These are phyloP conservation scores for Tetramorium parvispinum DNA, from an alignment of 1,140 invertebrate species.

Conservation along the genomic window DNA sequence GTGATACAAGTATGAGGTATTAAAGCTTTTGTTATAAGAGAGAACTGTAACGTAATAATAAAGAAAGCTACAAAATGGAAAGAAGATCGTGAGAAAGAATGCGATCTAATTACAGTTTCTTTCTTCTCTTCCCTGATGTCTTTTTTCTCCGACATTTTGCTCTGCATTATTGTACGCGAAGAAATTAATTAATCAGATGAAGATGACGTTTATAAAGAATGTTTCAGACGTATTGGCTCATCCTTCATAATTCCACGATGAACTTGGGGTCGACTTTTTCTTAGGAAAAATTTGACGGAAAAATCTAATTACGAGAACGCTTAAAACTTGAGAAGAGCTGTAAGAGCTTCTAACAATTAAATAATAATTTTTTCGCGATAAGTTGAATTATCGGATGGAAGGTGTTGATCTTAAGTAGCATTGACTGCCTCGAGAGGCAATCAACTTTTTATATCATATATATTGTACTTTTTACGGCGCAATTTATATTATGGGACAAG, in stretches of 20 bases:
- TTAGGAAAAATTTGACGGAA: constrained; percentile 12
- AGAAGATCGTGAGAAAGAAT: background rate
- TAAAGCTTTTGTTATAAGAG: constrained; percentile 57
- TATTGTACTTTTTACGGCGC: constrained; percentile 12
- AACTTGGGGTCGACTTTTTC: background rate
- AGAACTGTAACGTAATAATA: constrained; percentile 30
- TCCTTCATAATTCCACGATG: constrained; percentile 43
- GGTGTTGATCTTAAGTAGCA: constrained; percentile 39
- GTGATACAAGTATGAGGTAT: constrained; percentile 68
- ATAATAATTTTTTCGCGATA: constrained; percentile 45
- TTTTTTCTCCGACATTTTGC: background rate
- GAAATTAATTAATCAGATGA: constrained; percentile 34
- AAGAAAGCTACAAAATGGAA: constrained; percentile 54
- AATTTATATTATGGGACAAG: constrained; percentile 23
- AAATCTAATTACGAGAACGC: constrained; percentile 17
- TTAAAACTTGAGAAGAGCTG: constrained; percentile 20
- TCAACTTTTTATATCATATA: constrained; percentile 25
- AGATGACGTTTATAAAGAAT: constrained; percentile 46
- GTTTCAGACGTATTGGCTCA: constrained; percentile 23
- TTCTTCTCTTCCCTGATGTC: background rate
- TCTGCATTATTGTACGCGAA: constrained; percentile 44
- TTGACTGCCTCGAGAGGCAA: background rate
- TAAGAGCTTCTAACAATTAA: constrained; percentile 14
- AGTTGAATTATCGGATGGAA: constrained; percentile 26
- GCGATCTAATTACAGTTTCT: constrained; percentile 29